Evolutionary conservation across 1,140 invertebrate genomes (phyloP), one percentile per base, ranked within the genome.

Genomic region (Listronotus oregonensis): DNA sequence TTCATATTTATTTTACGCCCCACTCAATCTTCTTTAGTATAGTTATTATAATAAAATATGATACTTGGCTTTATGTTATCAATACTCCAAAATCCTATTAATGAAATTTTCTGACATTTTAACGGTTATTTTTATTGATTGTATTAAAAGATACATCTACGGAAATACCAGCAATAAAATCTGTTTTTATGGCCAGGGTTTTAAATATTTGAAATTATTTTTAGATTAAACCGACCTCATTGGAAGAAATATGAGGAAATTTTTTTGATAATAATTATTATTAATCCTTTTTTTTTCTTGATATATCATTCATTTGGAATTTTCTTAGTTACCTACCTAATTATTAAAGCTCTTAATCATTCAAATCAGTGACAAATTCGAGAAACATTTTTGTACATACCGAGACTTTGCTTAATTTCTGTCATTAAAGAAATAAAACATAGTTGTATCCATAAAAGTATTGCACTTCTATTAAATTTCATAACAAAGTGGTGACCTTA

Each of bases 71-170:
- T 52, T 52, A 52, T 37, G 32, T 17, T 39, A 17, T 34, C 50
- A 14, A 56, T 56, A 56, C 40, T 32, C 51, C 14, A 17, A 55
- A 55, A 55, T 56, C 17, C 21, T 27, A 4, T 15, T 56, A 56
- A 56, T 56, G 54, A 56, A 56, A 43, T 42, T 37, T 18, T 43
- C 15, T 56, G 39, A 56, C 37, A 37, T 56, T 56, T 52, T 52
- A 37, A 34, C 5, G 31, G n/a, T 27, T 31, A 12, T 37, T 52
- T 56, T 56, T 56, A 56, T 56, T n/a, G 39, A 27, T 3, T 2
- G 54, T 56, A 56, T 56, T 56, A 56, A 56, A 56, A 43, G 15
- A 56, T 8, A 27, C 39, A 54, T 54, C 12, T 14, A 54, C 31
- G 12, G 14, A 40, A 54, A 27, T 12, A 27, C 37, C 7, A 43